phyloP scores from a whole-genome alignment of 2,113 vertebrate genomes.

The Hiodon tergisus region DNA sequence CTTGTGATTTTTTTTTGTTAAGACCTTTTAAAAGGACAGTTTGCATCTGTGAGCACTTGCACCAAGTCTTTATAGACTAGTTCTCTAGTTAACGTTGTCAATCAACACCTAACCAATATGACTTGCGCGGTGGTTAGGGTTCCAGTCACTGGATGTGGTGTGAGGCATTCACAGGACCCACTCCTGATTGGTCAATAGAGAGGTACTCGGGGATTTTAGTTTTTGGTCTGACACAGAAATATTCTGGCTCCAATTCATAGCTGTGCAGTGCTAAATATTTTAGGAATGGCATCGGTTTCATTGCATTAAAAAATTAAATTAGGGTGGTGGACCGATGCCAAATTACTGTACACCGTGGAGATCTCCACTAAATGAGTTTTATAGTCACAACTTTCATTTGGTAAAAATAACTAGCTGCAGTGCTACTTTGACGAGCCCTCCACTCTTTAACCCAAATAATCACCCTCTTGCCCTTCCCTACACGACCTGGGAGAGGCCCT shows the following conservation, averaged over 20 bases:
- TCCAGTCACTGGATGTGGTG: background rate
- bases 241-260: too few species aligned
- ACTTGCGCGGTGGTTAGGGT: too few species aligned
- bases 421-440: background rate
- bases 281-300: too few species aligned
- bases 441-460: constrained; percentile 2
- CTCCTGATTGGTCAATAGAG: background rate
- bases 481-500: background rate
- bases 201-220: background rate
- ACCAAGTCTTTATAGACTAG: background rate
- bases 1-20: background rate
- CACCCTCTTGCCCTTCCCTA: background rate
- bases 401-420: too few species aligned
- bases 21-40: constrained; percentile 1
- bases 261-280: too few species aligned
- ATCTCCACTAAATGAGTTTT: too few species aligned
- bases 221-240: background rate
- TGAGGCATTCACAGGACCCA: background rate
- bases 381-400: too few species aligned
- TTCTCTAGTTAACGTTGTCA: background rate
- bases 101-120: background rate
- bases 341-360: too few species aligned
- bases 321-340: too few species aligned
- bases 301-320: too few species aligned
- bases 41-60: background rate